Percentiles rank a stretch among this genome's conserved stretches.
These are phyloP conservation scores for Abrostola triplasia DNA, from an alignment of 2,888 invertebrate genomes.

Conservation along the genomic window DNA sequence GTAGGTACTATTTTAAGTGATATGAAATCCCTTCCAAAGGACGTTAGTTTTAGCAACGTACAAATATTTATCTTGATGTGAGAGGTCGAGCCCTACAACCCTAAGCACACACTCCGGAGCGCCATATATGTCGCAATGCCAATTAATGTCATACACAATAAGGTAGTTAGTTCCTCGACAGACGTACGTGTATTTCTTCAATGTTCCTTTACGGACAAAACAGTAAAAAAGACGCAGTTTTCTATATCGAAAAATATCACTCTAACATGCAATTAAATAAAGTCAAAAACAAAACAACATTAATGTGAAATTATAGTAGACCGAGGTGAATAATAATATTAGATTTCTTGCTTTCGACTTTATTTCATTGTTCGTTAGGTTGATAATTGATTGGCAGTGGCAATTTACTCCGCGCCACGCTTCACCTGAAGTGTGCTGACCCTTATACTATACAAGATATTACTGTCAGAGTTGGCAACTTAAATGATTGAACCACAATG, in stretches of 20 bases:
- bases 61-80: conserved; percentile 1
- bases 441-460: conserved; percentile 20
- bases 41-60: conserved; percentile 3
- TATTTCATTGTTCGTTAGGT: no score
- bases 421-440: background rate
- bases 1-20: background rate
- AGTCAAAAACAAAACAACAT: no score
- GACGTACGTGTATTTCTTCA: background rate
- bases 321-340: no score
- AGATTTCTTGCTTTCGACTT: no score
- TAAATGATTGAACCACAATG: conserved; percentile 33
- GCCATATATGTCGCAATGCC: conserved; percentile 12
- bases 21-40: background rate
- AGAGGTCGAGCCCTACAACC: background rate
- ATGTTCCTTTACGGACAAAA: background rate
- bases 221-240: no score
- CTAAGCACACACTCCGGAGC: conserved; percentile 13
- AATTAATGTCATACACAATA: conserved; percentile 41
- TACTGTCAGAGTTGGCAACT: conserved; percentile 21
- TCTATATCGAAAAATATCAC: no score
- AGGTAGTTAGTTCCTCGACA: conserved; percentile 8
- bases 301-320: no score
- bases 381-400: no score
- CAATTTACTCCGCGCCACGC: no score
- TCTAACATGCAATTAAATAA: no score